phyloP scores from a whole-genome alignment of 64 coral and sea anemone species.

The Stylophora pistillata region DNA sequence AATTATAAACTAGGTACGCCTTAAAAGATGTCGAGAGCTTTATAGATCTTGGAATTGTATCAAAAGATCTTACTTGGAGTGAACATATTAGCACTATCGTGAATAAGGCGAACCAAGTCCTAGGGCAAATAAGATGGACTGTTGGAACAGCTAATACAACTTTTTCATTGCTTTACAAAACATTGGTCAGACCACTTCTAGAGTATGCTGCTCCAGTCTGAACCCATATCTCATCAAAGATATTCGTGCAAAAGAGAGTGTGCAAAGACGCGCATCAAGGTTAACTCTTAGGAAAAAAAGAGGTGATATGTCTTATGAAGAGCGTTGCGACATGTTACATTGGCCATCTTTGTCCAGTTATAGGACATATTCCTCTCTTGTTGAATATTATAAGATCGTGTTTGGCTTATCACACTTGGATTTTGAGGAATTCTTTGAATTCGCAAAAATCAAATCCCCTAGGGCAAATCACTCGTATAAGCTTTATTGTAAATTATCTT shows the following conservation, averaged over 20 bases:
- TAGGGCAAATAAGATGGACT: constrained; percentile 32
- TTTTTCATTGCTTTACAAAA: no score
- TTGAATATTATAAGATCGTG: constrained; percentile 43
- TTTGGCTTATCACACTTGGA: no score
- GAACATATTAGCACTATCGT: constrained; percentile 25
- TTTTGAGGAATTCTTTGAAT: no score
- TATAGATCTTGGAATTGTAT: no score
- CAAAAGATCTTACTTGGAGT: constrained; percentile 34
- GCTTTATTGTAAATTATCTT: constrained; percentile 35
- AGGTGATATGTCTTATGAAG: constrained; percentile 53
- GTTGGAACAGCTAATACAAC: constrained; percentile 26
- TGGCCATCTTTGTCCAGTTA: constrained; percentile 42
- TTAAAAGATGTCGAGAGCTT: no score
- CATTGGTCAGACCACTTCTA: no score
- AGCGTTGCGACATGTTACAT: constrained; percentile 45
- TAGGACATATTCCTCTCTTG: constrained; percentile 52
- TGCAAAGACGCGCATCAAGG: no score
- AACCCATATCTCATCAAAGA: no score
- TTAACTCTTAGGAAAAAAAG: constrained; percentile 43
- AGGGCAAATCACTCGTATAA: constrained; percentile 49
- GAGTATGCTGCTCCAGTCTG: no score
- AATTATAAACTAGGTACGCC: no score
- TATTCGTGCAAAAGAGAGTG: no score
- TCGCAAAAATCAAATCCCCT: constrained; percentile 35
- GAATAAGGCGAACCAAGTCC: constrained; percentile 35